These are phyloP conservation scores for Oreotrochilus melanogaster DNA, from an alignment of 2,113 vertebrate genomes.

Conservation along the genomic window DNA sequence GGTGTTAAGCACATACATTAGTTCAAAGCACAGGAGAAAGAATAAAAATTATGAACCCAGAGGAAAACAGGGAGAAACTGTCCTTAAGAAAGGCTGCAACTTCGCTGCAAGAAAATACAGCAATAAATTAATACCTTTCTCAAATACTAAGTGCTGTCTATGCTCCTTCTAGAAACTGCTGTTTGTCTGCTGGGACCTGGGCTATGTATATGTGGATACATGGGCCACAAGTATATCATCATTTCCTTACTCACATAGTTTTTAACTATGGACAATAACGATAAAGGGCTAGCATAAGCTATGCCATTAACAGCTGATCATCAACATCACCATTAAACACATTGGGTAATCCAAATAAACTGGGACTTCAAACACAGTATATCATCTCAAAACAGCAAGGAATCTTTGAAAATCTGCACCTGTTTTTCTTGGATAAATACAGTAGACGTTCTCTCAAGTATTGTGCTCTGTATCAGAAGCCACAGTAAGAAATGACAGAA, in stretches of 20 bases:
- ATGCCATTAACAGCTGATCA: background rate
- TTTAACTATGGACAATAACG: background rate
- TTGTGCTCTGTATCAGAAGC: background rate
- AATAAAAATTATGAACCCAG: background rate
- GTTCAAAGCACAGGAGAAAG: background rate
- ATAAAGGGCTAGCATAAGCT: background rate
- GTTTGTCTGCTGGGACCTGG: background rate
- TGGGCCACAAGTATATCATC: too few relatives aligned
- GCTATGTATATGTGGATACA: background rate
- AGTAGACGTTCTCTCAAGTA: background rate
- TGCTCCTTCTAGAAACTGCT: background rate
- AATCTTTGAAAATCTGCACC: background rate
- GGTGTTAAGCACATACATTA: background rate
- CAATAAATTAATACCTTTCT: background rate
- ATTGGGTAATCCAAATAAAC: background rate
- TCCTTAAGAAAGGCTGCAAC: conserved; percentile 27
- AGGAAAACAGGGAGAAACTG: background rate
- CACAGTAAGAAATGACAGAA: background rate
- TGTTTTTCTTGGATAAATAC: background rate
- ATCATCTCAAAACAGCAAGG: background rate
- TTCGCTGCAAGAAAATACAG: background rate
- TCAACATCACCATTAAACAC: background rate
- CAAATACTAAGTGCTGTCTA: background rate
- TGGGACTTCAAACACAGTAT: background rate
- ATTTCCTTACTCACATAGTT: background rate